Evolutionary conservation across 2,888 invertebrate species (phyloP).

Genomic region (Fissipunctia ypsillon): DNA sequence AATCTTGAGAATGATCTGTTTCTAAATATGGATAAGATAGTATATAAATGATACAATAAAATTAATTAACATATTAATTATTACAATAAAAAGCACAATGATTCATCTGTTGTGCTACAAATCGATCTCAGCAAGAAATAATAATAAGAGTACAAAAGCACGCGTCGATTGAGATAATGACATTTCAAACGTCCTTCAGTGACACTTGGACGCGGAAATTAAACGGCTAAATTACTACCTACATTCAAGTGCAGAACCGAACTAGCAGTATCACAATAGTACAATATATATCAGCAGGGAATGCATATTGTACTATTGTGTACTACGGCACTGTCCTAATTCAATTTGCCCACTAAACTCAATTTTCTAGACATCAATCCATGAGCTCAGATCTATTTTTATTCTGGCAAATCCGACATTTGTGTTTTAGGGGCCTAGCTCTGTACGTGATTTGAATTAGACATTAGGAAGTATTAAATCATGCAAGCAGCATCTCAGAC

Average conservation of each 20-base stretch:
- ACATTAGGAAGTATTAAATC: slow-evolving; percentile 69
- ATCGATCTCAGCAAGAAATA: slow-evolving; percentile 54
- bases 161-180: slow-evolving; percentile 70
- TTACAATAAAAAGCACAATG: slow-evolving; percentile 47
- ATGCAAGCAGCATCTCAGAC: slow-evolving; percentile 73
- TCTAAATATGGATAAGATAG: slow-evolving; percentile 14
- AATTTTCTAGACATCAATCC: slow-evolving; percentile 37
- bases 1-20: neutral
- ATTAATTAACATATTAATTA: slow-evolving; percentile 45
- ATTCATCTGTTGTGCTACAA: slow-evolving; percentile 58
- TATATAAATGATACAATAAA: slow-evolving; percentile 24
- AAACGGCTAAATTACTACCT: slow-evolving; percentile 84
- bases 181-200: slow-evolving; percentile 85
- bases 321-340: slow-evolving; percentile 39
- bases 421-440: slow-evolving; percentile 65
- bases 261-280: slow-evolving; percentile 67
- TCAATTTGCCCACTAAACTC: slow-evolving; percentile 50
- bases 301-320: slow-evolving; percentile 51
- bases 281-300: slow-evolving; percentile 57
- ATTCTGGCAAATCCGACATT: slow-evolving; percentile 53
- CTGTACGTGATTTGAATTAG: slow-evolving; percentile 71
- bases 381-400: slow-evolving; percentile 71
- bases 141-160: slow-evolving; percentile 66
- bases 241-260: slow-evolving; percentile 71
- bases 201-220: slow-evolving; percentile 85